These are phyloP conservation scores for Drosophila setosimentum DNA, from an alignment of 2,888 invertebrate species.

Conservation along the genomic window DNA sequence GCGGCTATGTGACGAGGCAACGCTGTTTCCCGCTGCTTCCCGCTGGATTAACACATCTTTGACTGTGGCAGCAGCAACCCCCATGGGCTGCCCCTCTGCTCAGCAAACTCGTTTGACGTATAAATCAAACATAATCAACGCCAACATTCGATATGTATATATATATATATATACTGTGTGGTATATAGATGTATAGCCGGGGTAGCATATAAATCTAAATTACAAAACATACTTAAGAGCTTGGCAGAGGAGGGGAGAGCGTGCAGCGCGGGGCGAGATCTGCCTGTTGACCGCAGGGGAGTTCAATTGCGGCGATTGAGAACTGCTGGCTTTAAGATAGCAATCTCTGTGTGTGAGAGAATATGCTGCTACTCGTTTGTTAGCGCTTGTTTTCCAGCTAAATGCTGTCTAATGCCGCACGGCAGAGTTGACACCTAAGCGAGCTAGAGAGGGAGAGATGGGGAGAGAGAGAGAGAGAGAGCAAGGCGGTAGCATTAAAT, in stretches of 20 bases:
- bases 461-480: too few species aligned
- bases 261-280: background rate
- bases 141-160: constrained; percentile 59
- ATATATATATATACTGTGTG: constrained; percentile 37
- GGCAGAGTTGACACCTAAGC: constrained; percentile 27
- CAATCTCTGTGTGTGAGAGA: constrained; percentile 53
- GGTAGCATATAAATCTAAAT: constrained; percentile 73
- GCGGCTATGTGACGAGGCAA: constrained; percentile 25
- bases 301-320: constrained; percentile 47
- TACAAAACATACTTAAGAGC: constrained; percentile 51
- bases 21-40: constrained; percentile 3
- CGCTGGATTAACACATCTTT: constrained; percentile 52
- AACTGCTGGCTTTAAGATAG: constrained; percentile 49
- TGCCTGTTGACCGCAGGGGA: constrained; percentile 62
- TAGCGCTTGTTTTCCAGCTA: constrained; percentile 23
- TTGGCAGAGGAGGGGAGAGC: background rate
- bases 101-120: constrained; percentile 64
- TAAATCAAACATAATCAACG: constrained; percentile 81
- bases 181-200: constrained; percentile 1
- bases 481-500: background rate
- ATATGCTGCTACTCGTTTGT: constrained; percentile 24
- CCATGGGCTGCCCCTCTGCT: constrained; percentile 37
- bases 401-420: constrained; percentile 40
- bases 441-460: background rate
- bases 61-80: constrained; percentile 33